Base-by-base conservation (phyloP, 2,113 vertebrate genomes). In the Notechis scutatus region DNA sequence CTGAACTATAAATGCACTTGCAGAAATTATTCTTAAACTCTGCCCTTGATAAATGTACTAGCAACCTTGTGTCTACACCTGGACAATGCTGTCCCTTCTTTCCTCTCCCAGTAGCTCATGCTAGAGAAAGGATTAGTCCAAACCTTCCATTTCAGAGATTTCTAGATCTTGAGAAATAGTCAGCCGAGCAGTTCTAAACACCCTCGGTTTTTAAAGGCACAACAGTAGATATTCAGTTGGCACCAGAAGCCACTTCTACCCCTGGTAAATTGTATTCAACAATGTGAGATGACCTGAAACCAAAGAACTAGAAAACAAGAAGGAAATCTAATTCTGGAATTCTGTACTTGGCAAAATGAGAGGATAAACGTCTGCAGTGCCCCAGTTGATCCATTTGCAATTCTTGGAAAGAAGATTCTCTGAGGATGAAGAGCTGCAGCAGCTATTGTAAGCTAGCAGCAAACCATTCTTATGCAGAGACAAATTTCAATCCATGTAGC, bases 1-100 rank as follows among this genome's bases (percentile, higher is more conserved):
- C 45, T 89, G n/a, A 89, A 81, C 54, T 42, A 81, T 74, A 90
- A 86, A 85, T 55, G 56, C 91, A 93, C 81, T 47, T 93, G 45
- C 64, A 91, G 61, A 90, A 69, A 18, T 61, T 9, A 29, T 45
- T 61, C 6, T 64, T 24, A 52, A 85, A 42, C 11, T 29, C 10
- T 42, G 10, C 29, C 15, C 4, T 10, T 29, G 39, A 23, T 15
- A 89, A 23, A 15, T 2, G 47, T 91, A 7, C 23, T 93, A 90
- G 55, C 61, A 57, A 88, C 56, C 21, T 88, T 93, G 81, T 88
- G 10, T 87, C 23, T 88, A 69, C 85, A 88, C 8, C 20, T 54
- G 29, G 42, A 91, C 14, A 23, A 26, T 0, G 52, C 26, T 21
- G 42, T n/a, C n/a, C 5, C 45, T 47, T 29, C 56, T 54, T 26